These are phyloP conservation scores for Neuroterus valhalla DNA, from an alignment of 1,140 invertebrate species.

Conservation along the genomic window DNA sequence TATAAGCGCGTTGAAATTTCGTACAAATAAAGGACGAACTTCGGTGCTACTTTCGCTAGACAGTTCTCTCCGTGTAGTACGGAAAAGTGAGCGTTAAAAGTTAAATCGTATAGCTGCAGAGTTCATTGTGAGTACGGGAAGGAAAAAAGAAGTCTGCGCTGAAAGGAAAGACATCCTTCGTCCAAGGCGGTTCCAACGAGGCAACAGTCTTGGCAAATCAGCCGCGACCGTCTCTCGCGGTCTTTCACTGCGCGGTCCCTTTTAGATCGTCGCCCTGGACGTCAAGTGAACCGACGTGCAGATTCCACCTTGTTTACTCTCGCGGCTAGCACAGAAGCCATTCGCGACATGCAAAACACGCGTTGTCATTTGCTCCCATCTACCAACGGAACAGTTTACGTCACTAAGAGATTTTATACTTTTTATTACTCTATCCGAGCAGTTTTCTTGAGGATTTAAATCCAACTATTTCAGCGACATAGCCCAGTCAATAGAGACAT, in stretches of 20 bases:
- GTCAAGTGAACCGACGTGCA: conserved; percentile 69
- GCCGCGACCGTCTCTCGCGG: conserved; percentile 53
- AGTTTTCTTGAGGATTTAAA: too few species aligned
- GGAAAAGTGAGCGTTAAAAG: not conserved
- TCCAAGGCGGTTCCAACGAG: not conserved
- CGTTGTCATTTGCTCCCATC: conserved; percentile 68
- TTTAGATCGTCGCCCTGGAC: conserved; percentile 64
- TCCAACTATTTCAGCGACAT: too few species aligned
- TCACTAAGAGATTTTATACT: too few species aligned
- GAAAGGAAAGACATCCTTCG: conserved; percentile 10
- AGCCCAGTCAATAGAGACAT: too few species aligned
- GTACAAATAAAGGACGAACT: too few species aligned
- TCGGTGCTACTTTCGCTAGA: too few species aligned
- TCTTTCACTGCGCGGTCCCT: conserved; percentile 61
- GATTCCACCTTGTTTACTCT: conserved; percentile 67
- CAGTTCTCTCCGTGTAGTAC: too few species aligned
- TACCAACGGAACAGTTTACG: conserved; percentile 61
- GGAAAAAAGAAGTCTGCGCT: not conserved
- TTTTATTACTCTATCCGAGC: too few species aligned
- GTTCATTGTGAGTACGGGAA: not conserved
- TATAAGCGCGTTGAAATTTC: too few species aligned
- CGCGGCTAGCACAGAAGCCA: conserved; percentile 45
- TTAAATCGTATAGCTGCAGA: not conserved
- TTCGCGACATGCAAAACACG: conserved; percentile 67
- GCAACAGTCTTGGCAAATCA: conserved; percentile 61